Base-by-base conservation (phyloP, 2,797 vertebrate genomes). In the Characodon lateralis region DNA sequence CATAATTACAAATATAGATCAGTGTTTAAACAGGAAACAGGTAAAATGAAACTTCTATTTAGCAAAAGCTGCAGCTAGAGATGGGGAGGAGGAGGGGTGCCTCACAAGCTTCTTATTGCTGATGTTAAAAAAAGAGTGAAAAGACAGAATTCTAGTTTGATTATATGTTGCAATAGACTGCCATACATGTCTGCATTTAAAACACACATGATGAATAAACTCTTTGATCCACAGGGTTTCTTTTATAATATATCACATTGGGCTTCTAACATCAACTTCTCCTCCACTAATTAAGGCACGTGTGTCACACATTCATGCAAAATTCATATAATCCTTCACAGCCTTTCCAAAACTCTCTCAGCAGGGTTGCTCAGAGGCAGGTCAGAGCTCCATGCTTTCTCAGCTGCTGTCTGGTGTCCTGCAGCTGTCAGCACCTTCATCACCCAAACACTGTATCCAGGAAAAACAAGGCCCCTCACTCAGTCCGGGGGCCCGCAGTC, bases 361-460 rank as follows among this genome's bases (percentile, higher is more conserved):
- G 83, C 75, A 73, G 90, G 86, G 81, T 51, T 75, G 68, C 85
- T 74, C 51, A 79, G 79, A 80, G 72, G 68, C 80, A 87, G 87
- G 78, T 85, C 90, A 90, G 82, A 78, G 84, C 71, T 78, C 63
- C 81, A 56, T 88, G 90, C 88, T 92, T 91, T 89, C 79, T 85
- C 92, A 92, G 90, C 92, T 92, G 91, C 88, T 94, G 91, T 89
- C 89, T 93, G 90, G 81, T 77, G 63, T 92, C 88, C 83, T 73
- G 81, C 86, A 88, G 88, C 93, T 93, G 93, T 91, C 94, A 90
- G 82, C 90, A 90, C 88, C 89, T 91, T 76, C 72, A 74, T 12
- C 81, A 72, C 72, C 39, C 81, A 63, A 80, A 74, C 73, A 80
- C 76, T 71, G 81, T 82, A 88, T 85, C 73, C 74, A 78, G 70